These are phyloP conservation scores for Oxyura jamaicensis DNA, from an alignment of 2,113 vertebrate genomes.

Conservation along the genomic window DNA sequence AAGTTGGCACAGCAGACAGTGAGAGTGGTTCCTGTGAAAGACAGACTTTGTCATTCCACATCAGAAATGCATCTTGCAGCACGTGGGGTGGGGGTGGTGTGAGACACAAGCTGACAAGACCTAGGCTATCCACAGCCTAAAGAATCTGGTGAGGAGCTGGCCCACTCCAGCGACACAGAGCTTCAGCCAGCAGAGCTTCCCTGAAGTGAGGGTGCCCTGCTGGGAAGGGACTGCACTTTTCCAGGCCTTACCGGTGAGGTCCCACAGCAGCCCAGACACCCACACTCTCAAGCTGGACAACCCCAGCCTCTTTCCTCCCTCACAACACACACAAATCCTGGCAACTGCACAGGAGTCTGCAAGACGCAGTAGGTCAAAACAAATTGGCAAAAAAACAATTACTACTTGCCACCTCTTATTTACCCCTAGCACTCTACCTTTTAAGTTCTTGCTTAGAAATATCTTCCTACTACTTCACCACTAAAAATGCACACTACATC, in stretches of 20 bases:
- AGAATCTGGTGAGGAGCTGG: background rate
- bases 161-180: background rate
- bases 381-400: background rate
- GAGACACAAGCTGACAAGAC: background rate
- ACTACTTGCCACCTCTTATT: background rate
- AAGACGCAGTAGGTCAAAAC: background rate
- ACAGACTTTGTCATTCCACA: background rate
- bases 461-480: background rate
- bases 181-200: background rate
- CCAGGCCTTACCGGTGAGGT: background rate
- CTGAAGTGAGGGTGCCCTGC: background rate
- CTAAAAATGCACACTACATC: background rate
- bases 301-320: background rate
- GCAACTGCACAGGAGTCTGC: background rate
- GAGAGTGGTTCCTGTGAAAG: background rate
- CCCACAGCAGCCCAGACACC: background rate
- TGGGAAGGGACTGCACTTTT: background rate
- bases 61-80: background rate
- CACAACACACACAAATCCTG: background rate
- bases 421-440: background rate
- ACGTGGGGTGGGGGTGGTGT: no score
- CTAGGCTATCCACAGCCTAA: background rate
- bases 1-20: no score
- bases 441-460: background rate
- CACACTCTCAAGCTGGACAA: background rate